Base-by-base conservation (phyloP, 2,888 invertebrate species). In the Cryptocephalus moraei region DNA sequence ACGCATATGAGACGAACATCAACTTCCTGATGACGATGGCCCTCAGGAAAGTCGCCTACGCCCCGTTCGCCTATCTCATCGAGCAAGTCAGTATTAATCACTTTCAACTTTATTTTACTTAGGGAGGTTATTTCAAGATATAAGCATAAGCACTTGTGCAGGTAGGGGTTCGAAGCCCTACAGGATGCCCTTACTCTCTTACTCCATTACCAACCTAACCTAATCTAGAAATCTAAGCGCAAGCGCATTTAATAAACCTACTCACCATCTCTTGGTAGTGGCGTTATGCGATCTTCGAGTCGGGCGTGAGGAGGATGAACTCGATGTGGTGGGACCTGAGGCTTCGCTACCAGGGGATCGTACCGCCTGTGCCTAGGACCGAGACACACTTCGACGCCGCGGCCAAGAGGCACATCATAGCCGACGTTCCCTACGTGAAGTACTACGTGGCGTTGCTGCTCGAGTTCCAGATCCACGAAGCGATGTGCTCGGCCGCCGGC, bases 401-500 rank as follows among this genome's bases (percentile, higher is more conserved):
- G 1, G 78, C 90, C 1, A 91, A 91, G 61, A 86, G 86, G 63
- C 91, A 91, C 62, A 73, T 91, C 8, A 80, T 86, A 4, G 82
- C 85, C 3, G 86, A 90, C 67, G 75, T 80, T 69, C 78, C 79
- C 50, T 81, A 77, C 67, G 75, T 76, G 56, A 84, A 88, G 64
- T 91, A 91, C 67, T 91, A 91, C 65, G 80, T 91, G 2, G 84
- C 86, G 0, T 79, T 84, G 12, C 74, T 91, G 6, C 70, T 91
- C 47, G 89, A 92, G 72, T 92, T 91, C 72, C 91, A 91, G 73
- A 77, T 92, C 44, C 86, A 84, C 64, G 81, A 87, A 57, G 80
- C 85, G 36, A 72, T 91, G 48, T 92, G 91, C 62, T 66, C 73
- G 1, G 85, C 79, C 2, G 77, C 88, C 0, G 85, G 84, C 0